These are phyloP conservation scores for Tanypteryx hageni DNA, from an alignment of 2,888 invertebrate species.

Conservation along the genomic window DNA sequence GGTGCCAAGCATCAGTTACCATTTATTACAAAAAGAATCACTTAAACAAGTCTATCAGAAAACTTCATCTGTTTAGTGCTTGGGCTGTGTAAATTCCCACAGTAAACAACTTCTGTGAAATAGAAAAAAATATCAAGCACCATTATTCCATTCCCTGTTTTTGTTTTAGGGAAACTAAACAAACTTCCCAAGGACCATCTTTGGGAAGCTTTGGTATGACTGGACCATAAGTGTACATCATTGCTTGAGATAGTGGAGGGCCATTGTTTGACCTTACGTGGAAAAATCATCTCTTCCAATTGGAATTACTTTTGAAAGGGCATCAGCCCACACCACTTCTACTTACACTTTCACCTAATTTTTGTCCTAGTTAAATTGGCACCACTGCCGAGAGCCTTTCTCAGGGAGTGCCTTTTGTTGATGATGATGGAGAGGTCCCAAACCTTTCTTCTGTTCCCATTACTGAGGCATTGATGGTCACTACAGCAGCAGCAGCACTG, in stretches of 20 bases:
- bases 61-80: conserved; percentile 54
- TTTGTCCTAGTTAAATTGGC: conserved; percentile 49
- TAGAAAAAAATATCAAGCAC: conserved; percentile 63
- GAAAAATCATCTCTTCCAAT: conserved; percentile 57
- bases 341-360: conserved; percentile 55
- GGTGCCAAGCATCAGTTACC: conserved; percentile 57
- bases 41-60: conserved; percentile 37
- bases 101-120: conserved; percentile 48
- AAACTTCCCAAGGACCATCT: conserved; percentile 28
- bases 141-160: conserved; percentile 37
- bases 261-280: conserved; percentile 36
- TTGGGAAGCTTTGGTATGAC: conserved; percentile 37
- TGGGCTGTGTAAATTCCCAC: conserved; percentile 45
- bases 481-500: conserved; percentile 46
- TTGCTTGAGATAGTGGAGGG: conserved; percentile 63
- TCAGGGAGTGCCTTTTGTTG: conserved; percentile 44
- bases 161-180: conserved; percentile 46
- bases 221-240: conserved; percentile 57
- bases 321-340: conserved; percentile 41
- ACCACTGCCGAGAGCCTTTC: conserved; percentile 58
- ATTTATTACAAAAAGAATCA: conserved; percentile 62
- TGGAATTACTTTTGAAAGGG: conserved; percentile 55
- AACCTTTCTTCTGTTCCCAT: conserved; percentile 54
- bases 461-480: conserved; percentile 51
- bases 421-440: conserved; percentile 40